Conservation (phyloP, 2,113 vertebrate genomes). For the Ictalurus punctatus region DNA sequence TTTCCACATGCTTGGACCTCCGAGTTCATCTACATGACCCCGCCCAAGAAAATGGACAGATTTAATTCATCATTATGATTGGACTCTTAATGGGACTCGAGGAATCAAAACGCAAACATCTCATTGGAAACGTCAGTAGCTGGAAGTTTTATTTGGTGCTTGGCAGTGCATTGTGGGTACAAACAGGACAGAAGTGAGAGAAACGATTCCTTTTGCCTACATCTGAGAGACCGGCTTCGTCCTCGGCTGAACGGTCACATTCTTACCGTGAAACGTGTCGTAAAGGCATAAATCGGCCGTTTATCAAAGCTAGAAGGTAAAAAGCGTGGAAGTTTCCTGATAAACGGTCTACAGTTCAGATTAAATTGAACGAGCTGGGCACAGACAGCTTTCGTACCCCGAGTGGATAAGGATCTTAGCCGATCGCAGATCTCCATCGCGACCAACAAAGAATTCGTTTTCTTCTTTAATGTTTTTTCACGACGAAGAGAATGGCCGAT, state of each 20-base stretch:
- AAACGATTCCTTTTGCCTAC: not conserved
- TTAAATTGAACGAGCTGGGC: not conserved
- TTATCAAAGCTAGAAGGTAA: not conserved
- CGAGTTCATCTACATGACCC: not conserved
- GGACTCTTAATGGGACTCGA: not conserved
- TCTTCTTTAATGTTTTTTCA: not conserved
- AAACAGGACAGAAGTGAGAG: not conserved
- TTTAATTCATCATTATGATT: not conserved
- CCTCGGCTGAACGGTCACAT: not conserved
- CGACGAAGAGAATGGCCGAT: not conserved
- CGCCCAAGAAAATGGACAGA: not conserved
- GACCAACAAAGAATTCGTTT: not conserved
- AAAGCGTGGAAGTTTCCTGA: not conserved
- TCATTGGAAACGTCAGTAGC: not conserved
- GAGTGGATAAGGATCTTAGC: not conserved
- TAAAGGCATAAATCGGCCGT: not conserved
- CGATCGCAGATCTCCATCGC: not conserved
- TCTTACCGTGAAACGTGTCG: not conserved
- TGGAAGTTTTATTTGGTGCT: constrained; percentile 26
- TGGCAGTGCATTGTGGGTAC: not conserved
- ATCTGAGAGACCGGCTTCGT: not conserved
- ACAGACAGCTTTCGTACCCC: not conserved
- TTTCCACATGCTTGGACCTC: not conserved
- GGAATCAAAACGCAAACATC: not conserved
- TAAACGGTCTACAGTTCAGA: not conserved